Evolutionary conservation across 2,888 invertebrate genomes (phyloP).

Genomic region (Parnassius apollo): DNA sequence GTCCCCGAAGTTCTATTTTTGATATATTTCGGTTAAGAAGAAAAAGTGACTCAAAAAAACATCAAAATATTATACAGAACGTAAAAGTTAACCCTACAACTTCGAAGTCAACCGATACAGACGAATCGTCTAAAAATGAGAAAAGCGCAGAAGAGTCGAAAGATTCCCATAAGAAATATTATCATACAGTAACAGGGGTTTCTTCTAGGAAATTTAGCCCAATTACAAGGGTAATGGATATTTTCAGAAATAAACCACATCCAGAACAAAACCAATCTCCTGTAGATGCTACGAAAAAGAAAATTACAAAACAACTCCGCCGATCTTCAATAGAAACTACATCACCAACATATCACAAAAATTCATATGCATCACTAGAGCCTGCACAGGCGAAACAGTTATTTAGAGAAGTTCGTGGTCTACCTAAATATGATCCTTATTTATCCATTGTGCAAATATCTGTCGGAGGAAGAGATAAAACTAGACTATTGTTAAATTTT

Average conservation of each 20-base stretch:
- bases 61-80: constrained; percentile 54
- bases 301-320: constrained; percentile 58
- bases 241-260: constrained; percentile 69
- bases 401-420: constrained; percentile 72
- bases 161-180: constrained; percentile 74
- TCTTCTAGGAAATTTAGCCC: constrained; percentile 74
- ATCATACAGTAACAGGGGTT: constrained; percentile 76
- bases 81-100: constrained; percentile 48
- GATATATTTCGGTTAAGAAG: constrained; percentile 75
- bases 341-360: constrained; percentile 75
- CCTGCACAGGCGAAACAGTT: constrained; percentile 72
- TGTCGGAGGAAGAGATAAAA: constrained; percentile 73
- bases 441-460: constrained; percentile 77
- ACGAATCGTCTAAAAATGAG: constrained; percentile 59
- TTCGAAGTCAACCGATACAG: constrained; percentile 58
- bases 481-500: constrained; percentile 70
- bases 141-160: constrained; percentile 54
- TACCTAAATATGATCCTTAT: constrained; percentile 75
- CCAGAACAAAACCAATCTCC: constrained; percentile 52
- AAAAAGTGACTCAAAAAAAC: constrained; percentile 74
- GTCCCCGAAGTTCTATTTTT: constrained; percentile 75
- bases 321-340: constrained; percentile 74
- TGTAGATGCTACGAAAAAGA: constrained; percentile 63
- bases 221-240: constrained; percentile 76
- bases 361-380: constrained; percentile 73